Conservation (phyloP, 2,113 vertebrate species). For the Verasper variegatus region DNA sequence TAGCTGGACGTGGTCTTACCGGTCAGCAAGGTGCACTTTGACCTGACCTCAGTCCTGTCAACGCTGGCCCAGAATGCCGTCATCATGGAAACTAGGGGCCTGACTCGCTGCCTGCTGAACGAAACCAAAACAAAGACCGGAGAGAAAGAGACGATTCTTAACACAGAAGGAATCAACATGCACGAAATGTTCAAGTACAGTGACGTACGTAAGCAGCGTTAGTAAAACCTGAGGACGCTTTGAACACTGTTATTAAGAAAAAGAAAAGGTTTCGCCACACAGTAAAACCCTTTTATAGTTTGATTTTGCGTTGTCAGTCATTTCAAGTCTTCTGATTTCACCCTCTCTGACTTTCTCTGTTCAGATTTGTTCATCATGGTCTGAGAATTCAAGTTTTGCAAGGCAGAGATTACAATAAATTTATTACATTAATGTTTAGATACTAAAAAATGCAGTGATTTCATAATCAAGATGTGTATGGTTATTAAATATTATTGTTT, state of each 20-base stretch:
- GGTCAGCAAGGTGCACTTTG: slow-evolving; percentile 89
- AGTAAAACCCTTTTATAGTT: neutral
- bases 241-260: neutral
- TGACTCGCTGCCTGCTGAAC: slow-evolving; percentile 90
- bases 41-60: slow-evolving; percentile 87
- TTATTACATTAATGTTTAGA: neutral
- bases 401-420: neutral
- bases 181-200: slow-evolving; percentile 88
- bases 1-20: slow-evolving; percentile 89
- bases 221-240: neutral
- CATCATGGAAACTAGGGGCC: slow-evolving; percentile 89
- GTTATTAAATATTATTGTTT: neutral
- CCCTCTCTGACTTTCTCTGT: neutral
- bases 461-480: neutral
- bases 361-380: neutral
- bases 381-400: neutral
- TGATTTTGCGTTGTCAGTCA: neutral
- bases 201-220: slow-evolving; percentile 76
- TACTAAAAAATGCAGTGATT: neutral
- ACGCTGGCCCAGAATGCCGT: slow-evolving; percentile 84
- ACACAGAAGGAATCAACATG: slow-evolving; percentile 96
- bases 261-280: neutral
- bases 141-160: slow-evolving; percentile 84
- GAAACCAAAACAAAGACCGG: slow-evolving; percentile 82
- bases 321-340: too few species aligned